Base-by-base conservation (phyloP, 2,888 invertebrate genomes). In the Teinopalpus imperialis region DNA sequence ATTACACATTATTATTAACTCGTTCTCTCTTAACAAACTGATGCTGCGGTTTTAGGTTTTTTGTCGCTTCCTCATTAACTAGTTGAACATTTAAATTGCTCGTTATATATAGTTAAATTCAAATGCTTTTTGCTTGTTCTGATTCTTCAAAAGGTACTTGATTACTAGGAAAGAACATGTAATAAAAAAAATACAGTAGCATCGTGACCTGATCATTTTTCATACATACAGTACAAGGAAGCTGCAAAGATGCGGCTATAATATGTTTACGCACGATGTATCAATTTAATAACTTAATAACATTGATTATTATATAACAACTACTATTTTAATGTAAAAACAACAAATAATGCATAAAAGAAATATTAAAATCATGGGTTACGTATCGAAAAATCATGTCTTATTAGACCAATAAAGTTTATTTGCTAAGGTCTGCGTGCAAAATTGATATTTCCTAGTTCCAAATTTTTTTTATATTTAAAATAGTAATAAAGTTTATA, bases 21-120 rank as follows among this genome's bases (percentile, higher is more conserved):
- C n/a, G n/a, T 30, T 3, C 13, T 13, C 27, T 9, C 14, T 23
- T 26, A 27, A 20, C 18, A 14, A 9, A 18, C 20, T 27, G 12
- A 12, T 20, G n/a, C 8, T 27, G 13, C 9, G 8, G 2, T 20
- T 20, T 23, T 31, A 18, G 1, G 4, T n/a, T 8, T 35, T 27
- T 21, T 36, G 9, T 36, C 8, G 10, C 29, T 36, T 36, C 43
- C 43, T 36, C 9, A 8, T 35, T 34, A 21, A 26, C 26, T 43
- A 43, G 36, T 36, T 29, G 36, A 26, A 9, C 16, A 35, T 43
- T 21, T 18, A 35, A 43, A 27, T 34, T 27, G 29, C 6, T 27
- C 20, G 29, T 35, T 29, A 21, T 8, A 14, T 39, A 43, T 10
- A 30, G 5, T 13, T 35, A 16, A 21, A 34, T 34, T 29, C 14